These are phyloP conservation scores for Malurus cyaneus DNA, from an alignment of 2,113 vertebrate genomes.

Conservation along the genomic window DNA sequence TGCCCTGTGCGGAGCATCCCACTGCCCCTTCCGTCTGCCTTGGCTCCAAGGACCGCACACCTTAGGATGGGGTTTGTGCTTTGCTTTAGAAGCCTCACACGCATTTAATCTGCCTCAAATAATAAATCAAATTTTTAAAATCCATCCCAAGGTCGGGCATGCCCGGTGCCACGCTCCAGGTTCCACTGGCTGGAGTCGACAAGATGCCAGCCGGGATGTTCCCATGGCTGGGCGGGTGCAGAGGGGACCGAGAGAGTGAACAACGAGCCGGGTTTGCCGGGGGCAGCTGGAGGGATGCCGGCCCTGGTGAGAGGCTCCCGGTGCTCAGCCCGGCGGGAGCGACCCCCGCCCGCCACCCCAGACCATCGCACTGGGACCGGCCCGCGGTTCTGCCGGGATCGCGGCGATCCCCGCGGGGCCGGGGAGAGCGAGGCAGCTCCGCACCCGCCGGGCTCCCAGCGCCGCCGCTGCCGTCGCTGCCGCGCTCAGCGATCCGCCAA, in stretches of 20 bases:
- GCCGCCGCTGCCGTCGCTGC: neutral
- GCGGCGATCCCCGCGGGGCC: neutral
- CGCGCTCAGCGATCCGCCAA: neutral
- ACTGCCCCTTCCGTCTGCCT: neutral
- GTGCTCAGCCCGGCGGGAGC: neutral
- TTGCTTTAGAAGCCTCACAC: neutral
- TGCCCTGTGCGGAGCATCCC: neutral
- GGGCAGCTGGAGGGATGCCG: neutral
- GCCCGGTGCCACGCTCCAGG: neutral
- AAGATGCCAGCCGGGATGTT: neutral
- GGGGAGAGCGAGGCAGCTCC: neutral
- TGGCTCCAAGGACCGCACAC: neutral
- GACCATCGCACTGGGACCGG: neutral
- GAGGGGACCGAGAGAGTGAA: accelerated
- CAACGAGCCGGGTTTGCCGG: neutral
- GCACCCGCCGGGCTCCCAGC: neutral
- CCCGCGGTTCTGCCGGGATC: neutral
- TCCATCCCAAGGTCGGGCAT: neutral
- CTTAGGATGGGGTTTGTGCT: neutral
- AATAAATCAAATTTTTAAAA: neutral
- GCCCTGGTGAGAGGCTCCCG: neutral
- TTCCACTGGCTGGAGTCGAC: neutral
- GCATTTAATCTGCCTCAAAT: neutral
- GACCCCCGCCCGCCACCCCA: neutral
- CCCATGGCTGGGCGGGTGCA: neutral